phyloP scores from a whole-genome alignment of 2,888 invertebrate genomes.

The Callimorpha dominula region DNA sequence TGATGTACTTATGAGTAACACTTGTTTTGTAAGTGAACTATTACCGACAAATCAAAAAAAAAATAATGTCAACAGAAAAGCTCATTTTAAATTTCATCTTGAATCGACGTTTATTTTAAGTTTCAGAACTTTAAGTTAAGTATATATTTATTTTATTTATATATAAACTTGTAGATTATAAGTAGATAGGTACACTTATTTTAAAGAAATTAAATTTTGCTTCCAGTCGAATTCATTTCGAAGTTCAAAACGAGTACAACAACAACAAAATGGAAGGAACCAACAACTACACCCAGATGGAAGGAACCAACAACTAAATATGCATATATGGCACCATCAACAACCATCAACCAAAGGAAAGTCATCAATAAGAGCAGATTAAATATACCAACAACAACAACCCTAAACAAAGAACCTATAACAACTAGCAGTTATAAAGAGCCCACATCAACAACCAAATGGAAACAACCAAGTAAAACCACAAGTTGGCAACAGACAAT shows the following conservation, averaged over 20 bases:
- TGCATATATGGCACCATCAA: background rate
- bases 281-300: constrained; percentile 11
- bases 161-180: background rate
- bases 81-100: background rate
- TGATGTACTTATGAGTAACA: background rate
- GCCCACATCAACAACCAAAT: constrained; percentile 1
- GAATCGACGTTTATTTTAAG: background rate
- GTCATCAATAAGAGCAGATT: background rate
- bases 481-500: constrained; percentile 16
- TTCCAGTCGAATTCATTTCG: constrained; percentile 40
- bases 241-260: constrained; percentile 21
- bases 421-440: constrained; percentile 8
- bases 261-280: background rate
- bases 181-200: background rate
- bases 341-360: constrained; percentile 5
- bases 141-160: no score
- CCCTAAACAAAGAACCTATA: background rate
- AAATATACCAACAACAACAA: background rate
- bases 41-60: constrained; percentile 7
- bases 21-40: constrained; percentile 8
- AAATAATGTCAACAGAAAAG: background rate
- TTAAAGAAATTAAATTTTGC: background rate
- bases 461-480: constrained; percentile 4
- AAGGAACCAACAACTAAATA: background rate
- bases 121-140: background rate